Conservation (phyloP, 2,797 vertebrate species). For the Sebastolobus alascanus region DNA sequence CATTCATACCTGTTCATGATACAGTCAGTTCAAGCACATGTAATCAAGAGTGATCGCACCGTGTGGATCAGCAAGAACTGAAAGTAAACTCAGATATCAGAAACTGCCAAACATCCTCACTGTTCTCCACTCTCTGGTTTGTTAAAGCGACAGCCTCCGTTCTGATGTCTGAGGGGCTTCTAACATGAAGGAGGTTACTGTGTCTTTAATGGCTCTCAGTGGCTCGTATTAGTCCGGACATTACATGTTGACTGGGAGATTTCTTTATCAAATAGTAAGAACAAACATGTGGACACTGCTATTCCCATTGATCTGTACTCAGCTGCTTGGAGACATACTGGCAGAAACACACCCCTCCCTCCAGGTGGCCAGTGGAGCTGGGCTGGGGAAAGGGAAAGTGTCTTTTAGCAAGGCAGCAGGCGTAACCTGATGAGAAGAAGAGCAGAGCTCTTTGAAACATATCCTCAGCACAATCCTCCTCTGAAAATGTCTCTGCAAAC, state of each 20-base stretch:
- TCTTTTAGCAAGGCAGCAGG: conserved; percentile 69
- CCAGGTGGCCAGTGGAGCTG: conserved; percentile 56
- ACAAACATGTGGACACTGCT: background rate
- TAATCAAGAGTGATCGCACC: background rate
- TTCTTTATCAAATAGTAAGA: background rate
- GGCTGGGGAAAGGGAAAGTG: conserved; percentile 60
- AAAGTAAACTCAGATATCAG: background rate
- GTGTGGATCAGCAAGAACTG: background rate
- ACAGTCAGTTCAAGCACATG: background rate
- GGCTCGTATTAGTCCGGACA: background rate
- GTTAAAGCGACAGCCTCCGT: background rate
- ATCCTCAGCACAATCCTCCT: conserved; percentile 28
- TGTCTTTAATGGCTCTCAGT: background rate
- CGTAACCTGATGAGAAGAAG: conserved; percentile 70
- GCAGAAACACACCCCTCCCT: conserved; percentile 74
- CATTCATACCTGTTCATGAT: conserved; percentile 23
- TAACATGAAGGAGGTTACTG: background rate
- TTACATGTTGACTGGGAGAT: background rate
- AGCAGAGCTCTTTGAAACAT: conserved; percentile 68
- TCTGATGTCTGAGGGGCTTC: background rate
- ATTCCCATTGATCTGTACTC: conserved; percentile 46
- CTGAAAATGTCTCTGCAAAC: conserved; percentile 58
- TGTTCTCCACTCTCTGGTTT: background rate
- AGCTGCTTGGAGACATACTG: conserved; percentile 71
- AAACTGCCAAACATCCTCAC: background rate